These are phyloP conservation scores for Archips crataeganus DNA, from an alignment of 2,888 invertebrate genomes.

Conservation along the genomic window DNA sequence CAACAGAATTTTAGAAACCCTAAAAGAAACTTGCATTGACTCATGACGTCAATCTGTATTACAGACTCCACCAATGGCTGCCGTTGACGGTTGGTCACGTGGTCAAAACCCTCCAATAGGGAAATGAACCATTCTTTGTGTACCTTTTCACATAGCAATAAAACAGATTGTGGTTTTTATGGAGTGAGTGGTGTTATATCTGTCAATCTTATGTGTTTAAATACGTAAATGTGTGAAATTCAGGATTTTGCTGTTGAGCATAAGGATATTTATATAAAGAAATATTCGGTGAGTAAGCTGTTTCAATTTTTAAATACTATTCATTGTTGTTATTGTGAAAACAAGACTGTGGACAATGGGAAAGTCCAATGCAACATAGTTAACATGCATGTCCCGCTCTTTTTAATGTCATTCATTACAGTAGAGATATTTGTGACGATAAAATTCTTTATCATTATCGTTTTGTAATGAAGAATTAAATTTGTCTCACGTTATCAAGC, in stretches of 20 bases:
- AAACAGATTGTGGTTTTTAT: conserved; percentile 83
- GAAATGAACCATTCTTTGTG: conserved; percentile 82
- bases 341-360: conserved; percentile 69
- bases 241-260: conserved; percentile 89
- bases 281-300: conserved; percentile 88
- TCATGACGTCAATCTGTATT: conserved; percentile 63
- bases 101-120: conserved; percentile 80
- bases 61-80: conserved; percentile 71
- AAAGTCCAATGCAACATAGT: conserved; percentile 70
- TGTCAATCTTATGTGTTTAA: conserved; percentile 82
- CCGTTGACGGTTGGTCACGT: conserved; percentile 77
- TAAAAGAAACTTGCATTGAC: conserved; percentile 55
- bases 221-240: conserved; percentile 89
- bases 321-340: conserved; percentile 59
- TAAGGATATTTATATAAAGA: conserved; percentile 88
- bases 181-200: conserved; percentile 84
- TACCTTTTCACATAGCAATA: conserved; percentile 83
- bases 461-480: neutral
- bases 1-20: neutral
- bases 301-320: conserved; percentile 45
- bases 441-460: conserved; percentile 9
- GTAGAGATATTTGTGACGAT: conserved; percentile 24
- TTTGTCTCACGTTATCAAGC: neutral
- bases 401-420: conserved; percentile 76
- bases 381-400: conserved; percentile 81